Conservation (phyloP, 2,797 vertebrate genomes). For the Arnoldichthys spilopterus region DNA sequence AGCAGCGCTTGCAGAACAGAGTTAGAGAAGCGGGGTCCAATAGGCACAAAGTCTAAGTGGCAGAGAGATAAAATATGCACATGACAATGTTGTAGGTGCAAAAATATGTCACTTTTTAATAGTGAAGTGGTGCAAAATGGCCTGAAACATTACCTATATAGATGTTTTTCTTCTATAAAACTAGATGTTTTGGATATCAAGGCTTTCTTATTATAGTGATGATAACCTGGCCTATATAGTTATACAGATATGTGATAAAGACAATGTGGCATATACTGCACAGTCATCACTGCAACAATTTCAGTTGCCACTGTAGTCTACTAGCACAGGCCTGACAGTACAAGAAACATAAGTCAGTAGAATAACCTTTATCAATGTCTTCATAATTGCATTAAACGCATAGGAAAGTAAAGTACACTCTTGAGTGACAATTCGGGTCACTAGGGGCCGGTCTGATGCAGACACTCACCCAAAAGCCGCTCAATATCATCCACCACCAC, state of each 20-base stretch:
- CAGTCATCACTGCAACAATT: background rate
- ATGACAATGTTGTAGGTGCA: no score
- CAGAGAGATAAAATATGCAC: background rate
- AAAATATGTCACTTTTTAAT: no score
- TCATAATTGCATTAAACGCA: background rate
- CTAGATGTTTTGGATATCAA: no score
- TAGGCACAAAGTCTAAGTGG: conserved; percentile 90
- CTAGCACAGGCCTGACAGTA: background rate
- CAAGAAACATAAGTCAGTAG: background rate
- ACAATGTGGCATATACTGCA: no score
- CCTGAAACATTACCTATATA: no score
- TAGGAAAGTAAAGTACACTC: background rate
- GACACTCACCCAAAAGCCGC: conserved; percentile 86
- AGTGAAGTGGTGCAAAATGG: no score
- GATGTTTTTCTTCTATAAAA: no score
- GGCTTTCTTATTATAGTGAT: no score
- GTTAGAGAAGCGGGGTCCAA: conserved; percentile 96
- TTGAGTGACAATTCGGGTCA: background rate
- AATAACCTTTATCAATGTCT: no score
- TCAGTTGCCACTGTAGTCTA: background rate
- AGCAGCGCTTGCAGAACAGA: conserved; percentile 92
- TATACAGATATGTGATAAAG: no score
- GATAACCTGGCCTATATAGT: no score
- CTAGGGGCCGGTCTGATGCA: background rate
- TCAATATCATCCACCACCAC: conserved; percentile 96